A percentile compares a stretch with the other conserved stretches of the same genome.
These are phyloP conservation scores for Abrostola triplasia DNA, from an alignment of 2,888 invertebrate genomes.

Conservation along the genomic window DNA sequence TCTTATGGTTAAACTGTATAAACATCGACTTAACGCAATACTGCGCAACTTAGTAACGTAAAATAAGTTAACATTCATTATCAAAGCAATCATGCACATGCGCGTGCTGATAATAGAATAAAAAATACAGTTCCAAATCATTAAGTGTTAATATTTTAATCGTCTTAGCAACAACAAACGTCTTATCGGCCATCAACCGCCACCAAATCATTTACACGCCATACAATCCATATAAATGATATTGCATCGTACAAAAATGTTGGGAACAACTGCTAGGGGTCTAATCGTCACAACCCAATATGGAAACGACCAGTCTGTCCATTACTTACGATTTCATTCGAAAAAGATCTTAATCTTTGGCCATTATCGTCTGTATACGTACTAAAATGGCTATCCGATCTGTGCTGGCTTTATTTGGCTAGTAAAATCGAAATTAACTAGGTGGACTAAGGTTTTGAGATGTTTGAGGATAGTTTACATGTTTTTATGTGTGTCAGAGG, in stretches of 20 bases:
- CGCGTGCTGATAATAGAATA: not conserved
- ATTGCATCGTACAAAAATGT: conserved; percentile 45
- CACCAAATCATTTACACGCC: conserved; percentile 23
- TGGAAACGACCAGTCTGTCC: conserved; percentile 64
- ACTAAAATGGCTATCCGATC: conserved; percentile 82
- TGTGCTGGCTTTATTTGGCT: conserved; percentile 73
- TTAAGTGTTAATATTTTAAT: conserved; percentile 34
- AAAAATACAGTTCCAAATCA: not conserved
- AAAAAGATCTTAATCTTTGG: conserved; percentile 80
- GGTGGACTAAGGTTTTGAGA: conserved; percentile 46
- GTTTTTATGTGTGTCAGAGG: conserved; percentile 28
- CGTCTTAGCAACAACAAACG: not conserved
- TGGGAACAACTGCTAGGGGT: conserved; percentile 44
- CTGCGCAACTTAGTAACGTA: not conserved
- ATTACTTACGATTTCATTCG: conserved; percentile 83
- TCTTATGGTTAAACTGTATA: conserved; percentile 13
- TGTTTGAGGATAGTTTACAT: conserved; percentile 49
- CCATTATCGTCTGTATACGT: conserved; percentile 80
- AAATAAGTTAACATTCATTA: not conserved
- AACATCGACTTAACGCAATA: conserved; percentile 8
- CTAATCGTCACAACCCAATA: conserved; percentile 68
- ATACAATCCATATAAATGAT: conserved; percentile 36
- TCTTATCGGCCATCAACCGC: not conserved
- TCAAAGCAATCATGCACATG: not conserved
- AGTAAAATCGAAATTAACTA: conserved; percentile 72